Evolutionary conservation across 1,140 invertebrate species (phyloP), one percentile per base, ranked within the genome.

Genomic region (Pantala flavescens): DNA sequence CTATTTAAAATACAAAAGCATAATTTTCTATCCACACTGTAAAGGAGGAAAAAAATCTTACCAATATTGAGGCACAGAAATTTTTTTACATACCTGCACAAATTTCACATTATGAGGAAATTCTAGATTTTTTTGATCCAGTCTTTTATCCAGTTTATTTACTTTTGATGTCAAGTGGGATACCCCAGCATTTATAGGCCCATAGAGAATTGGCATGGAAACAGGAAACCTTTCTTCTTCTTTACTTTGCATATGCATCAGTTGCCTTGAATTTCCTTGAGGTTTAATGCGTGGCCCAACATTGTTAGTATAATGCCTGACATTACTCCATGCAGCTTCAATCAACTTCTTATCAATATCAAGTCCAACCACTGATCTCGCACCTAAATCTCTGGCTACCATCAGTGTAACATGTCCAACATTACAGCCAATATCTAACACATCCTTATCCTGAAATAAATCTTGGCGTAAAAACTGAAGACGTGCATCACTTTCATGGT

Each of bases 361-460:
- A 71, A 99, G 91, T 49, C 98, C 98, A 49, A 94, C 87, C 74
- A 98, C 91, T 78, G 90, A 91, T 74, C 88, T 88, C 2, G 97
- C 95, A 43, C 88, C 85, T 80, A 94, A 91, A 79, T 96, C 90
- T 76, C 92, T 86, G 0, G 95, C 97, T 72, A 99, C 85, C 0
- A 82, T 80, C 11, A 90, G 79, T 2, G 97, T 97, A 71, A 99
- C 88, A 81, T 97, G 93, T 2, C 98, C 98, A 77, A 96, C 92
- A 85, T 99, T 99, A 82, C 98, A 99, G 12, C 98, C 98, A 81
- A 99, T 94, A 81, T 99, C 98, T 63, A 99, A 85, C 24, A 99
- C 90, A 83, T 96, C 92, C 83, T 96, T 98, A 16, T 90, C 89
- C 76, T 90, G 84, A 82, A 99, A 98, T 80, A 98, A 87, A 78